Base-by-base conservation (phyloP, 2,888 invertebrate genomes). In the Bellardia pandia region DNA sequence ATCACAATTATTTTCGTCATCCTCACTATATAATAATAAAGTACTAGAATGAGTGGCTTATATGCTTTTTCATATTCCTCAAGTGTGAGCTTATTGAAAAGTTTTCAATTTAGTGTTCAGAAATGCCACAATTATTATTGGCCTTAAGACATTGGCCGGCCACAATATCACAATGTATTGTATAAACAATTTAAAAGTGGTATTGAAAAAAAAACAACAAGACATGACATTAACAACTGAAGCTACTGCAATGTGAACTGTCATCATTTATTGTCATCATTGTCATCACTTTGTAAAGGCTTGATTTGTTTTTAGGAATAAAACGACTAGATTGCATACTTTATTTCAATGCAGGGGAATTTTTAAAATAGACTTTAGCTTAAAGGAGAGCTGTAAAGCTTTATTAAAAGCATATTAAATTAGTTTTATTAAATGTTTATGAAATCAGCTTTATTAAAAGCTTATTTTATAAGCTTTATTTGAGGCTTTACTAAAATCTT, bases 101-200 rank as follows among this genome's bases (percentile, higher is more conserved):
- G n/a, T 58, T 76, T 62, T 40, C 30, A 71, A 42, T 68, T 42
- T 33, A 14, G 62, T 30, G 75, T 51, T 45, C 71, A 80, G 11
- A 64, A 58, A 68, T 66, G 58, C 75, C 16, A 78, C 85, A 78
- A 82, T 85, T 85, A 87, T 85, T 87, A 78, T 85, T 87, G 87
- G 85, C 87, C 78, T 85, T 23, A 78, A 85, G 85, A 78, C 75
- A 71, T 64, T 78, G 84, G 72, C 76, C 62, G 77, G 66, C 76
- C 56, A 74, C 42, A 68, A 72, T 75, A 76, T 71, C 56, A 79
- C 40, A 42, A 42, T 42, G 62, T 56, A 64, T 40, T 58, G 40
- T 58, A 33, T 72, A 66, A 76, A 84, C 16, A 85, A 48, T 51
- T 58, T 76, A 42, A 23, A 76, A 80, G 30, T 71, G 23, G 14